Base-by-base conservation (phyloP, 2,888 invertebrate species). In the Drosophila lacicola region DNA sequence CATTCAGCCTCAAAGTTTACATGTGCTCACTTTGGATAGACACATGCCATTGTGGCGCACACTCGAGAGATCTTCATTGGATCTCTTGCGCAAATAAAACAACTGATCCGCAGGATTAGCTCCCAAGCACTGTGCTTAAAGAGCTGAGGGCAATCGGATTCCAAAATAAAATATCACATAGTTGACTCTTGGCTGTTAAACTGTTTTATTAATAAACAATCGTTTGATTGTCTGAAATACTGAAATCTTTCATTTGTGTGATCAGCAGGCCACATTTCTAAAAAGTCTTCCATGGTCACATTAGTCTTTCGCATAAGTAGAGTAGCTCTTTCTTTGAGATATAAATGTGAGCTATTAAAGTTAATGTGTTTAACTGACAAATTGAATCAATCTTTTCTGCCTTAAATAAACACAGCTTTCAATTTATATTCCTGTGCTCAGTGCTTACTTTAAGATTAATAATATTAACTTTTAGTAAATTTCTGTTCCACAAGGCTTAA, bases 1-100 rank as follows among this genome's bases (percentile, higher is more conserved):
- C 83, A 85, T 72, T 78, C 77, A 47, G 85, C 61, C 65, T 64
- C 73, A 73, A 68, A 73, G 60, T 87, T 73, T 73, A 87, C 85
- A 87, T 49, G 57, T 61, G 69, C 67, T 55, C 45, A 37, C 47
- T 45, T 19, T 17, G 64, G 84, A 78, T 69, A 53, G 87, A 83
- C 76, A 72, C 66, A 78, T 83, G 78, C 78, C 63, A 72, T 60
- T 72, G 56, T 57, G 57, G 57, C 54, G 21, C 36, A 55, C 41
- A 39, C 41, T 54, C 21, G 34, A 4, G 13, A 29, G 49, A 57
- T 63, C 60, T 50, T 50, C 8, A 45, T 29, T 9, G 73, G 74
- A 68, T 73, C 46, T 46, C 54, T 68, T 63, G 56, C 36, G 63
- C 63, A 75, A 75, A 75, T 33, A 75, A 44, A 47, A 37, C 17